These are phyloP conservation scores for Pomatorhinus ruficollis DNA, from an alignment of 2,113 vertebrate species.

Conservation along the genomic window DNA sequence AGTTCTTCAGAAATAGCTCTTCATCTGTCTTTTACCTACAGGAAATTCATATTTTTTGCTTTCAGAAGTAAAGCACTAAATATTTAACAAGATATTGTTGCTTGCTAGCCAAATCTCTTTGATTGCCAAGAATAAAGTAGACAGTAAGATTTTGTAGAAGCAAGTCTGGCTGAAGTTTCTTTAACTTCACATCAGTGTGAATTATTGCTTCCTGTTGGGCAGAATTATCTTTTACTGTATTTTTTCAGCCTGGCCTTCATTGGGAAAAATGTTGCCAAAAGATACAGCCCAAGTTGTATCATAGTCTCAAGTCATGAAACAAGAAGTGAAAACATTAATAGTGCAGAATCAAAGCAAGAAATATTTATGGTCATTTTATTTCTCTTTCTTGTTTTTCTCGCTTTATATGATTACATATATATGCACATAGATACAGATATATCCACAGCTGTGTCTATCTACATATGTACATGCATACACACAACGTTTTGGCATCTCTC, in stretches of 20 bases:
- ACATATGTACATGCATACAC: neutral
- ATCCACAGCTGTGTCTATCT: neutral
- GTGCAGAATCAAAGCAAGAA: neutral
- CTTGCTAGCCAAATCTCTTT: neutral
- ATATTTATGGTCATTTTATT: neutral
- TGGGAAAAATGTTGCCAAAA: conserved; percentile 21
- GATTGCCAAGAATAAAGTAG: neutral
- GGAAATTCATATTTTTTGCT: neutral
- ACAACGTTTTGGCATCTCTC: neutral
- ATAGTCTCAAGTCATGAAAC: neutral
- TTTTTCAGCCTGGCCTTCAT: neutral
- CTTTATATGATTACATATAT: neutral
- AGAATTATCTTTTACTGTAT: conserved; percentile 42
- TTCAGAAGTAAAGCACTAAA: neutral
- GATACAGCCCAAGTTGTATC: neutral
- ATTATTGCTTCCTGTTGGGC: conserved; percentile 54
- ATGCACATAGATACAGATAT: neutral
- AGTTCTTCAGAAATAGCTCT: neutral
- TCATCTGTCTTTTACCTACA: neutral
- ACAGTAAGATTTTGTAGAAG: neutral
- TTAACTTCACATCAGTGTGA: conserved; percentile 3
- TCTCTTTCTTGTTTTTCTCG: neutral
- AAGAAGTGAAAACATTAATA: neutral
- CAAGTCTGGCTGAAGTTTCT: conserved; percentile 1
- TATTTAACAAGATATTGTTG: neutral